A percentile compares a stretch with the other conserved stretches of the same genome.
Conservation (phyloP, 2,797 vertebrate species). For the Chelonia mydas region DNA sequence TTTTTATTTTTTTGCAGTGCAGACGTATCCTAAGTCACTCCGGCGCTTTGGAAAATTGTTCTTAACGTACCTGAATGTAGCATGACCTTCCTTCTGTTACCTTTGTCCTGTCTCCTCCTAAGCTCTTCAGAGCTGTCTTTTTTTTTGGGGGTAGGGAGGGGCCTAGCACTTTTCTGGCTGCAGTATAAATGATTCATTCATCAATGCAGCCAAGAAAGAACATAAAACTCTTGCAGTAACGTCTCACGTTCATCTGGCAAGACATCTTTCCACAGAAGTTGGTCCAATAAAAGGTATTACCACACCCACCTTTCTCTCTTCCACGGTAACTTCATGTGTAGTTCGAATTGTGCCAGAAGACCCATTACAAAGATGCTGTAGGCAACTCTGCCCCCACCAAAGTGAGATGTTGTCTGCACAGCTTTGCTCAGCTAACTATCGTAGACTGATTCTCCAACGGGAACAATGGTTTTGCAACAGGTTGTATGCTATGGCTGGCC, state of each 20-base stretch:
- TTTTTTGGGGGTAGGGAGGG: no score
- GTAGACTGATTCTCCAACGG: not conserved
- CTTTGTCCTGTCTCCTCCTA: not conserved
- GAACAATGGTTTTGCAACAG: not conserved
- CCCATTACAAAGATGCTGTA: not conserved
- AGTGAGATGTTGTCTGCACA: not conserved
- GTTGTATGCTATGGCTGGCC: no score
- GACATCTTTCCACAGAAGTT: not conserved
- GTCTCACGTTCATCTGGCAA: not conserved
- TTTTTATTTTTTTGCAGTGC: not conserved
- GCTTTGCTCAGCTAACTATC: not conserved
- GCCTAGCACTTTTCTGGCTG: not conserved
- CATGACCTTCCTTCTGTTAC: not conserved
- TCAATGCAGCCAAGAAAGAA: not conserved
- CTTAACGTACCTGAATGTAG: not conserved
- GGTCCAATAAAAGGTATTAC: not conserved
- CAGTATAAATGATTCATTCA: not conserved
- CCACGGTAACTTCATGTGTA: not conserved
- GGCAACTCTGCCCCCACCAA: not conserved
- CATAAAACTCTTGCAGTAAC: not conserved
- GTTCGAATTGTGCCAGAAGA: not conserved
- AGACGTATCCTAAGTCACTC: not conserved
- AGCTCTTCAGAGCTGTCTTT: no score
- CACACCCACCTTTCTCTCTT: not conserved
- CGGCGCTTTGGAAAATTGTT: not conserved